A percentile compares a stretch with the other conserved stretches of the same genome.
Evolutionary conservation across 2,888 invertebrate genomes (phyloP).

Genomic region (Melanargia galathea): DNA sequence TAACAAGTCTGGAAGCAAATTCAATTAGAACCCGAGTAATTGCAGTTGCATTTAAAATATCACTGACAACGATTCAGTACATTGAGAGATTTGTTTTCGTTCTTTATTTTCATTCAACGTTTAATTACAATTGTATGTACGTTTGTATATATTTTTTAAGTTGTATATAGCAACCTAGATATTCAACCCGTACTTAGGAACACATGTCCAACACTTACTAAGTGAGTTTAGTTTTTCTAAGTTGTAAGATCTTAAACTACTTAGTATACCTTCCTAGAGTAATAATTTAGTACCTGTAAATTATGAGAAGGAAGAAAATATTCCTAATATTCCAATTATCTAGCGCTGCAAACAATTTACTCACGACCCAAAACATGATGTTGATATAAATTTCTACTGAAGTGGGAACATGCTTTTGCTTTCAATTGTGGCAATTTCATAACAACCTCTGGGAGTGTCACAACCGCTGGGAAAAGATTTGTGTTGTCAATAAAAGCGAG

Average conservation of each 20-base stretch:
- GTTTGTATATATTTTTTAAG: too few species aligned
- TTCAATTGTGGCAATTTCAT: conserved; percentile 17
- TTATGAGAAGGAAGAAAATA: too few species aligned
- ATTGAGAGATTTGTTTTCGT: too few species aligned
- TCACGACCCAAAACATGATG: conserved; percentile 1
- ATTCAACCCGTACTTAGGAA: too few species aligned
- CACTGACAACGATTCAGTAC: background rate
- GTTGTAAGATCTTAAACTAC: too few species aligned
- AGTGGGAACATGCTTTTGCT: conserved; percentile 18
- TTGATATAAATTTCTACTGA: conserved; percentile 2
- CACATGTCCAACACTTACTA: too few species aligned
- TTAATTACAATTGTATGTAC: background rate
- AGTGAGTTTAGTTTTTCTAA: too few species aligned
- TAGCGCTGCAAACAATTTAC: background rate
- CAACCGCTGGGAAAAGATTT: conserved; percentile 10
- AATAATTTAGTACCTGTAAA: too few species aligned
- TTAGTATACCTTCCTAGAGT: too few species aligned
- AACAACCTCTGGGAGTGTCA: conserved; percentile 13
- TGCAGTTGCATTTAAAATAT: conserved; percentile 5
- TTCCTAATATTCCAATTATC: too few species aligned
- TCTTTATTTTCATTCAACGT: background rate
- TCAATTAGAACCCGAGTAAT: conserved; percentile 11
- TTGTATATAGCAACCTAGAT: too few species aligned
- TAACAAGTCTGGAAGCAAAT: conserved; percentile 12
- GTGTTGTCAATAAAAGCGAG: conserved; percentile 11